These are phyloP conservation scores for Aurelia aurita complex sp. Pacific DNA, from an alignment of 30 jellyfish, hydroid and myxozoan species.

Conservation along the genomic window DNA sequence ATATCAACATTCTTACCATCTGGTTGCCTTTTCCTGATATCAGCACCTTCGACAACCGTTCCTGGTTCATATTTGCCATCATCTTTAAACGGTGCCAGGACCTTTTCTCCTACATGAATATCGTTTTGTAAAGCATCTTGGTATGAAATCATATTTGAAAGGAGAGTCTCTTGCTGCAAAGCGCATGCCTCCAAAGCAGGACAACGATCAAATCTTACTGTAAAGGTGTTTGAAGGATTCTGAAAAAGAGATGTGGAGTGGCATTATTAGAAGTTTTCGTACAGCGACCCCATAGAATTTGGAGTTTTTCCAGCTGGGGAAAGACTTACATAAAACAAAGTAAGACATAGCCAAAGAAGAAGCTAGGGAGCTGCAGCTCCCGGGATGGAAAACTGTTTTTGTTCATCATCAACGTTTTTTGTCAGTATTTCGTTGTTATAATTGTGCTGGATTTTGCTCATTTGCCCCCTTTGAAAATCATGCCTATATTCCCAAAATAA, in stretches of 20 bases:
- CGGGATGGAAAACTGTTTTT: too few species aligned
- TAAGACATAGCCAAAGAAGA: too few species aligned
- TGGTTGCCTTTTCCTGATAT: conserved; percentile 13
- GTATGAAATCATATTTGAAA: conserved; percentile 56
- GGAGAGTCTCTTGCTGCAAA: conserved; percentile 21
- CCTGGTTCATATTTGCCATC: conserved; percentile 77
- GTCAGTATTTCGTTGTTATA: too few species aligned
- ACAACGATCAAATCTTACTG: conserved; percentile 38
- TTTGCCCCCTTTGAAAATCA: too few species aligned
- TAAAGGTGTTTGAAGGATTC: conserved; percentile 23
- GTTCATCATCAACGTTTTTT: too few species aligned
- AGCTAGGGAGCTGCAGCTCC: too few species aligned
- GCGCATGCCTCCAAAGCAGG: background rate
- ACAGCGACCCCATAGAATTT: too few species aligned
- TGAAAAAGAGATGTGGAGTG: conserved; percentile 1
- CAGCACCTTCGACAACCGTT: conserved; percentile 52
- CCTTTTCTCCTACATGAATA: conserved; percentile 78
- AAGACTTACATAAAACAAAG: too few species aligned
- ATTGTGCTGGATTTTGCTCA: too few species aligned
- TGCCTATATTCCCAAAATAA: too few species aligned
- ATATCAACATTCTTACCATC: conserved; percentile 2
- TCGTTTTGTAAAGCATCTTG: conserved; percentile 70
- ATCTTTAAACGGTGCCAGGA: conserved; percentile 51
- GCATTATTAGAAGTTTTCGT: background rate
- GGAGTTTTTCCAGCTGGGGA: too few species aligned